Evolutionary conservation across 2,888 invertebrate species (phyloP), one percentile per base, ranked within the genome.

Genomic region (Polia nebulosa): DNA sequence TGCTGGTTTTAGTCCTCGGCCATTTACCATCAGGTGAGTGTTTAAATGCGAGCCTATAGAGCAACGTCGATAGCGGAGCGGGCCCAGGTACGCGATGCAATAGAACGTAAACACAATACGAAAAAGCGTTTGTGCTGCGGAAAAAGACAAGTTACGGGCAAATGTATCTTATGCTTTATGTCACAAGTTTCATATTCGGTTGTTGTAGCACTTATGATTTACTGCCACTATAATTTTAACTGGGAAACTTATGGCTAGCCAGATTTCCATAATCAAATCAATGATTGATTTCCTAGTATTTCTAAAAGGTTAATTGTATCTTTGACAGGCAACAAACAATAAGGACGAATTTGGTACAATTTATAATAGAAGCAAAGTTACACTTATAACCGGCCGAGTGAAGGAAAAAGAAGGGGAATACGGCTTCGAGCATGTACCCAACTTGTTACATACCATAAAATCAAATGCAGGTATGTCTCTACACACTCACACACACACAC

Each of bases 311-410:
- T 32, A 7, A n/a, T 56, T 32, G 11, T 51, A 17, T 47, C 15
- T 56, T 47, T 83, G 76, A 27, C 79, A 92, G 91, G 75, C 85
- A 39, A 74, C 81, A 66, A 83, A 81, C 68, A 80, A 62, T 3
- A 86, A 87, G 72, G 82, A 87, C 29, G 74, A 81, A 13, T 70
- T 75, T 22, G 88, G 83, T 4, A 51, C 20, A 17, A 81, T 87
- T 32, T 65, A 74, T 39, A 81, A 78, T 22, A 87, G 87, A 61
- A 81, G 80, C 44, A 76, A 80, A 20, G 85, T 89, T 2, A 81
- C 85, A 9, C 72, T 93, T 9, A 83, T 93, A 20, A 90, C 92
- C 0, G 94, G 94, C 0, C 85, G 83, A 20, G 89, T 91, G 8
- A 76, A 80, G 20, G 62, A 72, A 17, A 67, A 76, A 1, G 76